Base-by-base conservation (phyloP, 2,113 vertebrate genomes). In the Poecile atricapillus region DNA sequence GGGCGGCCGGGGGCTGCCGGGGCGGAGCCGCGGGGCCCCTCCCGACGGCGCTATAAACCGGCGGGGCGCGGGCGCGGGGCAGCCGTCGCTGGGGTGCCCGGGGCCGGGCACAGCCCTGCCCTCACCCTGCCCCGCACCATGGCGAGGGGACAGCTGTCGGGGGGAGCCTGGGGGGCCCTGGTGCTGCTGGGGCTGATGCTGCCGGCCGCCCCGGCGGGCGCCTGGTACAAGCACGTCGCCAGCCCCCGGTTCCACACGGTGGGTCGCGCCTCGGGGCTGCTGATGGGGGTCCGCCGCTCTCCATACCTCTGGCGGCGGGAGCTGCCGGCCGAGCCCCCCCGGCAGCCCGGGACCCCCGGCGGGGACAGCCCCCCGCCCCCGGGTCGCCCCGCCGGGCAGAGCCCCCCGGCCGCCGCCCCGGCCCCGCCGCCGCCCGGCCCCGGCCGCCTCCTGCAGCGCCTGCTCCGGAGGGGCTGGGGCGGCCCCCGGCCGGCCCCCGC, bases 171-270 rank as follows among this genome's bases (percentile, higher is more conserved):
- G 97, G 85, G 78, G 56, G n/a, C 95, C 35, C 53, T 97, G 64
- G 74, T 76, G 56, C 62, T 97, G 20, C 81, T 97, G 81, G 77
- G 94, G 58, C 63, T 97, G 63, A 53, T 91, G 50, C 85, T 89
- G 41, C 69, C 78, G 67, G 73, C 69, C 30, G 76, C 87, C 43
- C 68, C 78, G 70, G 76, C 73, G 30, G 76, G 81, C 4, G 94
- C 97, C 68, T 98, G 97, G 97, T 98, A 97, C 91, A 98, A 98
- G 77, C 97, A 98, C 70, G 91, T 95, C 88, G 97, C 97, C 75
- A 97, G 96, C 68, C 97, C 97, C 28, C 92, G 95, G 50, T 97
- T 96, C 90, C 97, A 97, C 91, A 97, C 97, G 5, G 97, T 98
- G 94, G 97, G 98, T 8, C 96, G 97, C 22, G 97, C 98, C 30